Percentiles rank a stretch among this genome's conserved stretches.
Evolutionary conservation across 2,888 invertebrate species (phyloP).

Genomic region (Autographa gamma): DNA sequence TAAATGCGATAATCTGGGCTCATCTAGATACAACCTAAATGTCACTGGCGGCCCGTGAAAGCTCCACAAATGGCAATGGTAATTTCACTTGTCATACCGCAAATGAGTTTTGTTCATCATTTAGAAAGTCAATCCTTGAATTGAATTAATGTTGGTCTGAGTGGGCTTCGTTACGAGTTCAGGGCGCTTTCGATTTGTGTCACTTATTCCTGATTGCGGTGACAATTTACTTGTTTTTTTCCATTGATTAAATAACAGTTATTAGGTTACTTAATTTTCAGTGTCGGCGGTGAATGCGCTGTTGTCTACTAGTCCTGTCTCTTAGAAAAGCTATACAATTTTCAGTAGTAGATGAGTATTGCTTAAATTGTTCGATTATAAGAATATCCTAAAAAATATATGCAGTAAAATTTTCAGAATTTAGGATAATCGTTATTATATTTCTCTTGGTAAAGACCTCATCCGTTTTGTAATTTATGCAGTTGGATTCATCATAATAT

Average conservation of each 20-base stretch:
- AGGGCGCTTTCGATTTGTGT: conserved; percentile 53
- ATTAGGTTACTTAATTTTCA: background rate
- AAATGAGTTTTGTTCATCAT: conserved; percentile 86
- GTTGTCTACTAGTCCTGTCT: too few relatives aligned
- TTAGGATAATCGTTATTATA: background rate
- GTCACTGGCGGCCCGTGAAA: conserved; percentile 76
- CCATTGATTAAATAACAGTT: background rate
- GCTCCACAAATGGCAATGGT: conserved; percentile 64
- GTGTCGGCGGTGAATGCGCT: background rate
- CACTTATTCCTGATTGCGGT: conserved; percentile 19
- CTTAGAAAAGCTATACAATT: too few relatives aligned
- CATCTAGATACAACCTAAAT: conserved; percentile 76
- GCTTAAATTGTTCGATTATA: too few relatives aligned
- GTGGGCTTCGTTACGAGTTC: conserved; percentile 46
- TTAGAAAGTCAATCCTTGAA: conserved; percentile 81
- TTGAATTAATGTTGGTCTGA: conserved; percentile 72
- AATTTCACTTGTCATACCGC: conserved; percentile 83
- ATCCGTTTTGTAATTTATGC: background rate
- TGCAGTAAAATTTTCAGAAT: too few relatives aligned
- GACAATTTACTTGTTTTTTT: background rate
- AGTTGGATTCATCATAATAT: background rate
- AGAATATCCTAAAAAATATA: too few relatives aligned
- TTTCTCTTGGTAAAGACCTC: background rate
- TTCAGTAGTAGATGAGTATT: background rate
- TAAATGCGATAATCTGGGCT: conserved; percentile 72